Evolutionary conservation across 1,140 invertebrate species (phyloP).

Genomic region (Meteorus sp.): DNA sequence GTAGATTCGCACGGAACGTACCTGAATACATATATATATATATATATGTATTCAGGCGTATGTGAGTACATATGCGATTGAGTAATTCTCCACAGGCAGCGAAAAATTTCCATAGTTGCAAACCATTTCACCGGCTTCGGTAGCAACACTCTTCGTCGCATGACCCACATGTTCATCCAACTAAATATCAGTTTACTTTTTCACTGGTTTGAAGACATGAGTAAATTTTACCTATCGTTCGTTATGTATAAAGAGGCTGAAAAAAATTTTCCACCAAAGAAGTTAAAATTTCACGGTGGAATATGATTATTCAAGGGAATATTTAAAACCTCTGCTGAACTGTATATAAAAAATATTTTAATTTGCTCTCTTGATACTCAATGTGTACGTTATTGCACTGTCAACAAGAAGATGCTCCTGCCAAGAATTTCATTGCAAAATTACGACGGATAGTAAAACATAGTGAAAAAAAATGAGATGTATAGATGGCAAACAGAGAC

Average conservation of each 20-base stretch:
- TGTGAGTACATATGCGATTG: constrained; percentile 1
- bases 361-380: too few relatives aligned
- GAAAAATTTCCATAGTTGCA: constrained; percentile 23
- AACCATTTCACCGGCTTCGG: constrained; percentile 22
- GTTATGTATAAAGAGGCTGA: not conserved
- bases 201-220: not conserved
- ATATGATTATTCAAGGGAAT: not conserved
- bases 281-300: too few relatives aligned
- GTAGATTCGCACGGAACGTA: not conserved
- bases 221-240: constrained; percentile 4
- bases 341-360: too few relatives aligned
- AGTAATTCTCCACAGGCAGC: constrained; percentile 9
- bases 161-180: constrained; percentile 23
- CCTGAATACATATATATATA: too few relatives aligned
- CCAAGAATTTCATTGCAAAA: too few relatives aligned
- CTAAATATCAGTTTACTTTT: constrained; percentile 17
- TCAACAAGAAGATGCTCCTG: too few relatives aligned
- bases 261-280: not conserved
- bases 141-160: not conserved
- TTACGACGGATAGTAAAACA: too few relatives aligned
- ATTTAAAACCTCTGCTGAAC: too few relatives aligned
- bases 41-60: too few relatives aligned
- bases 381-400: too few relatives aligned
- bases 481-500: too few relatives aligned
- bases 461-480: too few relatives aligned